Conservation (phyloP, 2,888 invertebrate species). For the Apamea sordens region DNA sequence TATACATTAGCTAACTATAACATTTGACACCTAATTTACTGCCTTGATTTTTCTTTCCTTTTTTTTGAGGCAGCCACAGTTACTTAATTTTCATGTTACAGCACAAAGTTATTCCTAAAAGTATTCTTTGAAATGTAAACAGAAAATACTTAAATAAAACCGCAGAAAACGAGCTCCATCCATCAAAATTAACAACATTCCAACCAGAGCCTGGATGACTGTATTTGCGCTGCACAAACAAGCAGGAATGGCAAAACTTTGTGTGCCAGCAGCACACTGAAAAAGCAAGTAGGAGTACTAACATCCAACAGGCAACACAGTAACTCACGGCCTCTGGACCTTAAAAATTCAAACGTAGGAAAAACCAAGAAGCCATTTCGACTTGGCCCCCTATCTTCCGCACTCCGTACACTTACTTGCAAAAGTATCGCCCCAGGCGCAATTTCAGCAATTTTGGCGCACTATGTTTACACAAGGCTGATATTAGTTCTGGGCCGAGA, state of each 20-base stretch:
- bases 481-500: conserved; percentile 79
- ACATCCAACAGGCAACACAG: conserved; percentile 36
- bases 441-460: conserved; percentile 75
- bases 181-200: conserved; percentile 38
- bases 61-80: background rate
- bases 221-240: conserved; percentile 42
- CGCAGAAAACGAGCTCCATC: background rate
- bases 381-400: conserved; percentile 49
- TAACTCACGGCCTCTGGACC: conserved; percentile 54
- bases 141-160: background rate
- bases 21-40: background rate
- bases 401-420: conserved; percentile 66
- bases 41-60: no score
- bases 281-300: conserved; percentile 44
- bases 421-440: conserved; percentile 72
- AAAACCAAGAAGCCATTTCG: conserved; percentile 69
- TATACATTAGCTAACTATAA: background rate
- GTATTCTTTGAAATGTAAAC: background rate
- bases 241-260: conserved; percentile 18
- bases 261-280: conserved; percentile 29
- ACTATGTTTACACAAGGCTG: conserved; percentile 75
- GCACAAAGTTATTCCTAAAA: background rate
- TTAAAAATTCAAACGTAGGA: conserved; percentile 70
- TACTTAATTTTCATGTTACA: background rate
- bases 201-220: background rate